Evolutionary conservation across 1,140 invertebrate species (phyloP), one percentile per base, ranked within the genome.

Genomic region (Dryas iulia): DNA sequence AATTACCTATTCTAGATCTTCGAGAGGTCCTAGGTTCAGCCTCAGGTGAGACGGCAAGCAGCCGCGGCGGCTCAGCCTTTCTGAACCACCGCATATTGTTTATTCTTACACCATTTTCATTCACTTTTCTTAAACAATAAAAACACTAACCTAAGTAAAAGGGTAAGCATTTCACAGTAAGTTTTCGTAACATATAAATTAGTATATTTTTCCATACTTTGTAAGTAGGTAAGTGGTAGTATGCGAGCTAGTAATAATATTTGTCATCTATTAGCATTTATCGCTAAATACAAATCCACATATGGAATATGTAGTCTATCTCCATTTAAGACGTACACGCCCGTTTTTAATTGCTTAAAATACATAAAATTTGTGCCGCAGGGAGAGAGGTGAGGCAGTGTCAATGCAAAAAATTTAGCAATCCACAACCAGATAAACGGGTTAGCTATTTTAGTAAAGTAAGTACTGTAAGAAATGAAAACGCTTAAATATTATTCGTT

Each of bases 51-150:
- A 95, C 92, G 86, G 94, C 95, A 63, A 96, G 90, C 71, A 96
- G 93, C 87, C 94, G 93, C 65, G 95, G 95, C 82, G 94, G 93
- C 86, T 95, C 94, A 76, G 93, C 93, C 83, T 93, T 94, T 70
- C 93, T 94, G 92, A 95, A 95, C 95, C 95, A 95, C 91, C 94
- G 94, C 95, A 95, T 95, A 77, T 73, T 78, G 54, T 24, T 30
- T 12, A 21, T 52, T 21, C 8, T 66, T 72, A 74, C 58, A 69
- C 66, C 69, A 76, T 87, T 61, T 79, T 78, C 76, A 82, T 47
- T 66, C 6, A 58, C 11, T 33, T 63, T 8, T 69, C 85, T 89
- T 69, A 79, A 80, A 62, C 39, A 23, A 69, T 18, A 31, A 30
- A 54, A 54, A 39, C 3, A 11, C 10, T 54, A 24, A 24, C 10